These are phyloP conservation scores for Bothrops jararaca DNA, from an alignment of 2,113 vertebrate genomes.

Conservation along the genomic window DNA sequence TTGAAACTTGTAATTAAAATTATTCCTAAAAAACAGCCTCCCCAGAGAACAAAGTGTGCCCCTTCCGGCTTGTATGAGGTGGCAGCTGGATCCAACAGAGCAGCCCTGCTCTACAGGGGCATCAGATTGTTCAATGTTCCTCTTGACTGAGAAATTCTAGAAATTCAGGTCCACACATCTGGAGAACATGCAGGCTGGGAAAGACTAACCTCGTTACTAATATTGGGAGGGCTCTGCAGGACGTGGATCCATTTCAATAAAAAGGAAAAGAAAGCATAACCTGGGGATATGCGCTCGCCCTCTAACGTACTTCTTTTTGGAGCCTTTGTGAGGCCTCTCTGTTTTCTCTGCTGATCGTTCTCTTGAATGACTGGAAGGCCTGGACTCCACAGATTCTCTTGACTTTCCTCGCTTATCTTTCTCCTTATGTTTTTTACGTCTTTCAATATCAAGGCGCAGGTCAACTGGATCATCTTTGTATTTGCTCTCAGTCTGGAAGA, in stretches of 20 bases:
- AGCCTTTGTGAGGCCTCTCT: slow-evolving; percentile 82
- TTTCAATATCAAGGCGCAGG: slow-evolving; percentile 94
- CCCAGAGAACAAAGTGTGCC: background rate
- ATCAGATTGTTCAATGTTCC: background rate
- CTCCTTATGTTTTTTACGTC: slow-evolving; percentile 92
- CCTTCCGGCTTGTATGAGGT: too few species aligned
- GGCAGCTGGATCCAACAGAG: background rate
- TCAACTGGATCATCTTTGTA: slow-evolving; percentile 86
- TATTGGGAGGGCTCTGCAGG: background rate
- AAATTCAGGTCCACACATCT: background rate
- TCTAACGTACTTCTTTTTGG: slow-evolving; percentile 84
- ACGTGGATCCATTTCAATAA: background rate
- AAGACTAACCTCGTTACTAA: background rate
- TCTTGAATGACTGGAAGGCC: slow-evolving; percentile 80
- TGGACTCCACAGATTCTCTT: slow-evolving; percentile 77
- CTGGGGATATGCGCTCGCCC: slow-evolving; percentile 23
- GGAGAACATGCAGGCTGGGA: background rate
- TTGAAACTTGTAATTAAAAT: background rate
- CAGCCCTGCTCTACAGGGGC: background rate
- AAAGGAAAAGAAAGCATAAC: slow-evolving; percentile 22
- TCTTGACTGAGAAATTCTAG: background rate
- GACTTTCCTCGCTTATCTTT: slow-evolving; percentile 83
- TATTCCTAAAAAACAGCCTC: too few species aligned
- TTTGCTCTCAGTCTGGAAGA: slow-evolving; percentile 81
- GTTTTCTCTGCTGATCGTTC: slow-evolving; percentile 84